A percentile compares a stretch with the other conserved stretches of the same genome.
These are phyloP conservation scores for Festucalex cinctus DNA, from an alignment of 2,113 vertebrate genomes.

Conservation along the genomic window DNA sequence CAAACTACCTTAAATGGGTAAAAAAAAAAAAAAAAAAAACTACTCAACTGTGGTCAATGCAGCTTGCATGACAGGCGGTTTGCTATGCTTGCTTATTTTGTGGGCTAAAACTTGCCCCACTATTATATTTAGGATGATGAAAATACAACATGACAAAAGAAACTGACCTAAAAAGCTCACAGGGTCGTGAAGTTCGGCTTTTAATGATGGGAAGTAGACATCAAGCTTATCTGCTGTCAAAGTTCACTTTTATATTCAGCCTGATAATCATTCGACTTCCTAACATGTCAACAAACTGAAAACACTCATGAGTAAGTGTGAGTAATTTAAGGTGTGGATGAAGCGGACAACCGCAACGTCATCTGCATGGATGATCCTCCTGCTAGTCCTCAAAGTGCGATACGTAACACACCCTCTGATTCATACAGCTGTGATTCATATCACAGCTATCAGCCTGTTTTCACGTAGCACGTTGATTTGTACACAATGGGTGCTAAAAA, in stretches of 20 bases:
- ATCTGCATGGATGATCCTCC: constrained; percentile 20
- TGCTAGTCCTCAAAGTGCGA: constrained; percentile 14
- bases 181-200: constrained; percentile 18
- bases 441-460: neutral
- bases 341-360: constrained; percentile 1
- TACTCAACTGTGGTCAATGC: neutral
- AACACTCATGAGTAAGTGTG: constrained; percentile 8
- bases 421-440: constrained; percentile 35
- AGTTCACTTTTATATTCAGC: constrained; percentile 35
- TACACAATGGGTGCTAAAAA: neutral
- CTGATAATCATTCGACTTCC: neutral
- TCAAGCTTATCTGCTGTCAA: constrained; percentile 49
- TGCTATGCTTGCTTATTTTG: neutral
- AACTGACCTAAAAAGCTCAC: neutral
- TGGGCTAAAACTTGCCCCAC: neutral
- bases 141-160: neutral
- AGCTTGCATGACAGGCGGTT: neutral
- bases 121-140: neutral
- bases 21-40: too few relatives aligned
- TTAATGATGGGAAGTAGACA: neutral
- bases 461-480: neutral
- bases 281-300: constrained; percentile 12
- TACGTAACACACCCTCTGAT: constrained; percentile 35
- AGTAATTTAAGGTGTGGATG: neutral
- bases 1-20: constrained; percentile 42